Conservation (phyloP, 1,140 invertebrate species). For the Lerema accius region DNA sequence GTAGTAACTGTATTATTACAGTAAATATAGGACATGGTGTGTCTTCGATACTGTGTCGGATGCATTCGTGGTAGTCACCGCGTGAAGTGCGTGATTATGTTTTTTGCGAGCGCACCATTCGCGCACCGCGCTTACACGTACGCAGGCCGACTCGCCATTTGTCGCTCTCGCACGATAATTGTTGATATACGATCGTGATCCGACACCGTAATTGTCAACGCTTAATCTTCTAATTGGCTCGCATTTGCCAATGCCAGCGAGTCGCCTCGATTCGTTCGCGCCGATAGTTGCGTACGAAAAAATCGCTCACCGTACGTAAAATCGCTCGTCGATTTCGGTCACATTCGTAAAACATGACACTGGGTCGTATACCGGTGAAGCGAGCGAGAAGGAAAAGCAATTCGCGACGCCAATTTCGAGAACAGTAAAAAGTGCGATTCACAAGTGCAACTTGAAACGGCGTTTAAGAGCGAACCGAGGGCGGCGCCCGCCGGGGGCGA, state of each 20-base stretch:
- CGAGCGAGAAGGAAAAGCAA: slow-evolving; percentile 64
- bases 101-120: slow-evolving; percentile 14
- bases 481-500: slow-evolving; percentile 76
- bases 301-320: slow-evolving; percentile 50
- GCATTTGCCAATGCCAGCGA: slow-evolving; percentile 80
- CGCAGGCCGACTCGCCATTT: slow-evolving; percentile 66
- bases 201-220: slow-evolving; percentile 80
- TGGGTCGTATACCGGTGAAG: slow-evolving; percentile 30
- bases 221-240: slow-evolving; percentile 82
- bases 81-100: slow-evolving; percentile 10
- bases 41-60: too few species aligned
- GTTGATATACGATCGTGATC: slow-evolving; percentile 81
- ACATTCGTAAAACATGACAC: slow-evolving; percentile 52
- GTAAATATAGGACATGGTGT: too few species aligned
- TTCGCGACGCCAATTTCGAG: slow-evolving; percentile 76
- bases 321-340: slow-evolving; percentile 51
- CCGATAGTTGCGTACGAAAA: slow-evolving; percentile 62
- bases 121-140: slow-evolving; percentile 67
- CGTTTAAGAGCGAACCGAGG: slow-evolving; percentile 80
- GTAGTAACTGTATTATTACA: too few species aligned
- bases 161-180: slow-evolving; percentile 79
- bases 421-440: slow-evolving; percentile 80
- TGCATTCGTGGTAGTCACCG: neutral
- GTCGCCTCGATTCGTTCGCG: slow-evolving; percentile 52
- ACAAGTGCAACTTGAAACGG: slow-evolving; percentile 80